These are phyloP conservation scores for Crotalus helleri DNA, from an alignment of 2,113 vertebrate genomes.

Conservation along the genomic window DNA sequence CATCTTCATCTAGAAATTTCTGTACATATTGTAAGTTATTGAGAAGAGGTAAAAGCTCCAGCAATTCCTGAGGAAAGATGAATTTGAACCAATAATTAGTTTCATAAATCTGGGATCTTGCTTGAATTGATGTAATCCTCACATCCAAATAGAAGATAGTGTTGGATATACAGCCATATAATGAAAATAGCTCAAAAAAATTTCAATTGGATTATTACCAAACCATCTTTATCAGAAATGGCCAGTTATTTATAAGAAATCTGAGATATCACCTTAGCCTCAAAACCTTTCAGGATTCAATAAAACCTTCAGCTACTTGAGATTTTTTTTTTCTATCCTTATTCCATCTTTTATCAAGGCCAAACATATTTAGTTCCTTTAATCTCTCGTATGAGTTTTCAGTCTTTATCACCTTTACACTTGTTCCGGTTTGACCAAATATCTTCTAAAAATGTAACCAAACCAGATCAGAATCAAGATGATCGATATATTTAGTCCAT, in stretches of 20 bases:
- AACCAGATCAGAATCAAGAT: neutral
- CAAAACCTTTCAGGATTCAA: neutral
- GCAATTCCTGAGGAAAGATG: neutral
- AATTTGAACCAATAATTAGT: neutral
- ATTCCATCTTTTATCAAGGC: neutral
- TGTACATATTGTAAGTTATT: neutral
- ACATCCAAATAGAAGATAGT: neutral
- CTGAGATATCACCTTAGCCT: neutral
- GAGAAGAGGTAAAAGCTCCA: neutral
- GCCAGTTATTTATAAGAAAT: neutral
- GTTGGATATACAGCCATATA: neutral
- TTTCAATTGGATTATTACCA: neutral
- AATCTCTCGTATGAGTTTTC: neutral
- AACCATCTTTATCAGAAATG: neutral
- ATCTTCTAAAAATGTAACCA: neutral
- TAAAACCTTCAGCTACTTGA: neutral
- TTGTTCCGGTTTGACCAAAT: neutral
- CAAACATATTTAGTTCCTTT: neutral
- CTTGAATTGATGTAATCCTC: neutral
- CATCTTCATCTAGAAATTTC: neutral
- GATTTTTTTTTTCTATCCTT: neutral
- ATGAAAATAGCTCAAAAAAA: neutral
- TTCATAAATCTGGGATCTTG: neutral
- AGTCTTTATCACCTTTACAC: neutral
- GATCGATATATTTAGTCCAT: neutral